These are phyloP conservation scores for Sabellastarte sp. DNA, from an alignment of 2,888 invertebrate species.

Conservation along the genomic window DNA sequence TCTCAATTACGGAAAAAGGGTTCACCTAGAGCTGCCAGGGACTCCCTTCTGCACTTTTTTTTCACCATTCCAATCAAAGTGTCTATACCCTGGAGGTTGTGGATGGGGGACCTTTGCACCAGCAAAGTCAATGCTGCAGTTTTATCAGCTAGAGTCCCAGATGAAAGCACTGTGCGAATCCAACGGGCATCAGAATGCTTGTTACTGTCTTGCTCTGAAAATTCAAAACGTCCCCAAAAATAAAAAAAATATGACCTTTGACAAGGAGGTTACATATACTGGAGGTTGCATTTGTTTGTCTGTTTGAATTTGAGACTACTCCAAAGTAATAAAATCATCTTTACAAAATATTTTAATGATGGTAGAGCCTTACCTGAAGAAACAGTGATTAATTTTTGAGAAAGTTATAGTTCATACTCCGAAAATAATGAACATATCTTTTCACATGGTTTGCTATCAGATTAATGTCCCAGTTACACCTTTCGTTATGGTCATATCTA, in stretches of 20 bases:
- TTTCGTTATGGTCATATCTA: too few species aligned
- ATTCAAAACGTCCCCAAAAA: too few species aligned
- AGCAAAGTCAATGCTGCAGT: constrained; percentile 80
- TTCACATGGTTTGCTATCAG: too few species aligned
- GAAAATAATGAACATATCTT: too few species aligned
- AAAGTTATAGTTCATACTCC: too few species aligned
- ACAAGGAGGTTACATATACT: too few species aligned
- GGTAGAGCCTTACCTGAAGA: too few species aligned
- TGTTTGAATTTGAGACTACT: background rate
- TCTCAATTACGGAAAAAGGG: too few species aligned
- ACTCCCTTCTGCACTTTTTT: constrained; percentile 72
- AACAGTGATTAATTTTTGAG: too few species aligned
- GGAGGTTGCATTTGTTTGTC: background rate
- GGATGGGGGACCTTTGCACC: constrained; percentile 81
- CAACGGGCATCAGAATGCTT: constrained; percentile 53
- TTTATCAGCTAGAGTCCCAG: constrained; percentile 82
- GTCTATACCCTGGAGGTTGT: constrained; percentile 71
- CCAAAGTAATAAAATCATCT: too few species aligned
- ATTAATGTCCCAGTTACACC: too few species aligned
- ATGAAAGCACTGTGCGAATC: constrained; percentile 66
- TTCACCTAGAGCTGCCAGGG: constrained; percentile 66
- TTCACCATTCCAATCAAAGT: constrained; percentile 76
- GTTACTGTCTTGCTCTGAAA: constrained; percentile 43
- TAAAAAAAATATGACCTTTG: background rate
- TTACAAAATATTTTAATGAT: too few species aligned